Evolutionary conservation across 2,113 vertebrate genomes (phyloP), one percentile per base, ranked within the genome.

Genomic region (Phrynosoma blainvillii): DNA sequence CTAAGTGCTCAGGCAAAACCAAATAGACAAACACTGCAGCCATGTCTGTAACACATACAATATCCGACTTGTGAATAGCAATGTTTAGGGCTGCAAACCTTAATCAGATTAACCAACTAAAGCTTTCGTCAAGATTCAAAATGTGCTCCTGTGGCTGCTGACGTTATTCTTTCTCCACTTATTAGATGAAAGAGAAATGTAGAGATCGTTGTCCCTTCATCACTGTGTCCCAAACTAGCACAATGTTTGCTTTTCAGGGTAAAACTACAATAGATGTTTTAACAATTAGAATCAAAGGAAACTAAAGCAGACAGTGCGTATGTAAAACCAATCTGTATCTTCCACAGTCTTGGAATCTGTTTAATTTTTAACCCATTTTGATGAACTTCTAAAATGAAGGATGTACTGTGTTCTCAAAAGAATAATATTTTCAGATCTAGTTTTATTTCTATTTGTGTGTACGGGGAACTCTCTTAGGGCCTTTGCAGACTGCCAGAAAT

Each of bases 151-250:
- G 23, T 36, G 32, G 20, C 2, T 1, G 4, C 54, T 85, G 84
- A 62, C 25, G 40, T 25, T 85, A 65, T 76, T 77, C 23, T 85
- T 42, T 74, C 56, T 59, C 25, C 32, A 62, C 13, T 20, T 75
- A 74, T 27, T 76, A 84, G 83, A 84, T 62, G 80, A 82, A 82
- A 66, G 80, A 40, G 82, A 76, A 84, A 74, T n/a, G 18, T 78
- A 47, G 18, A 47, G 20, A 25, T 27, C 54, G 21, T 42, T 52
- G 18, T 70, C 52, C 62, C 47, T 86, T 86, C 65, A 27, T 54
- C 47, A 36, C 75, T 54, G 20, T 79, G n/a, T 52, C 42, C 62
- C 12, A 25, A 86, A 30, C 76, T 79, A 66, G 84, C 40, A 68
- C 62, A 54, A 59, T 70, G n/a, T 79, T 86, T 79, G 13, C 65